A percentile compares a stretch with the other conserved stretches of the same genome.
phyloP scores from a whole-genome alignment of 2,113 vertebrate species.

The Himantopus leucocephalus region DNA sequence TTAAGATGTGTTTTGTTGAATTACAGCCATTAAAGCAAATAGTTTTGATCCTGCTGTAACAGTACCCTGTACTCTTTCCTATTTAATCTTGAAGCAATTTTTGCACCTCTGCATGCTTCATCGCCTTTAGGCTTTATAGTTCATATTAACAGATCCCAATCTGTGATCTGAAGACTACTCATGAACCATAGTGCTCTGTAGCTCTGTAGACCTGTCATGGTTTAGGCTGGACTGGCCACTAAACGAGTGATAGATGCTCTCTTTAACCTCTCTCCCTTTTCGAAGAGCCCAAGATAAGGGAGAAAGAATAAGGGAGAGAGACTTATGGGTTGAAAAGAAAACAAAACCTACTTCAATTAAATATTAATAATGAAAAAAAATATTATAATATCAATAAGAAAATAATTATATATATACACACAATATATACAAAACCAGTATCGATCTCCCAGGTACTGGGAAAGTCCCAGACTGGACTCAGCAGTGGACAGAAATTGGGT shows the following conservation, averaged over 20 bases:
- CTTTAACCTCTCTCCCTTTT: too few species aligned
- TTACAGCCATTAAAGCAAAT: background rate
- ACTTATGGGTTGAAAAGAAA: too few species aligned
- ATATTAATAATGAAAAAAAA: too few species aligned
- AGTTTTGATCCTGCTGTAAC: background rate
- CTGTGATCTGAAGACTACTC: background rate
- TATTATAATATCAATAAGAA: background rate
- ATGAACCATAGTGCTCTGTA: background rate
- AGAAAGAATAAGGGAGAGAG: too few species aligned
- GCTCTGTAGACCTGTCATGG: too few species aligned
- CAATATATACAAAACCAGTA: background rate
- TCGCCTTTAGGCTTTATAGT: background rate
- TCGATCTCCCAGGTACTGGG: background rate
- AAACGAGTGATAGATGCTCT: too few species aligned
- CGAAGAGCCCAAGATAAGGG: too few species aligned
- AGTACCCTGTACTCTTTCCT: background rate
- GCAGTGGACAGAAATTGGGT: background rate
- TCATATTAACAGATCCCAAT: background rate
- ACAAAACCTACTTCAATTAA: too few species aligned
- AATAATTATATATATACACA: background rate
- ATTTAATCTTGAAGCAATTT: background rate
- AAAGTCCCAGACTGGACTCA: background rate
- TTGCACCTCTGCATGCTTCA: background rate
- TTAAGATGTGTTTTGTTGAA: background rate
- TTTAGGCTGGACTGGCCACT: too few species aligned